phyloP scores from a whole-genome alignment of 1,140 invertebrate genomes.

The Delia radicum region DNA sequence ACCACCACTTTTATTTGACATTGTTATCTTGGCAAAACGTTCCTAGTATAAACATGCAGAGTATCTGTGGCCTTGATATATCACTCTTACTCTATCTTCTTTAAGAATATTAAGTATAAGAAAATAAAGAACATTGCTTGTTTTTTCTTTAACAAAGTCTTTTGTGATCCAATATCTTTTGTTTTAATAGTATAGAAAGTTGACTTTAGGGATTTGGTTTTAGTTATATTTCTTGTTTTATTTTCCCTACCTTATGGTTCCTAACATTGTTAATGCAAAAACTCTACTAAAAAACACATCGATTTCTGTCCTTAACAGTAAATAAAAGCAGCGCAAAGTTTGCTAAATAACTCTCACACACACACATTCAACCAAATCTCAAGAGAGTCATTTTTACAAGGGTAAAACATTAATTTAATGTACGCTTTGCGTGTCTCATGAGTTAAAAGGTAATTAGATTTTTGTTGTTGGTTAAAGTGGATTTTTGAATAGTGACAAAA shows the following conservation, averaged over 20 bases:
- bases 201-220: background rate
- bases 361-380: background rate
- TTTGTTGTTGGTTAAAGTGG: background rate
- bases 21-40: background rate
- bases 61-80: background rate
- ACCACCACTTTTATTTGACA: background rate
- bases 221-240: background rate
- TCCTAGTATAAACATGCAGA: background rate
- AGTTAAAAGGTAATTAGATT: constrained; percentile 2
- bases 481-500: background rate
- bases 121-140: background rate
- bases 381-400: background rate
- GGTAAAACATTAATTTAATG: background rate
- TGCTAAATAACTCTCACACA: background rate
- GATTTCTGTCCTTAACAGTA: background rate
- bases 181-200: background rate
- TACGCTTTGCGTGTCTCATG: constrained; percentile 1
- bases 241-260: background rate
- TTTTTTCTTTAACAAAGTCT: background rate
- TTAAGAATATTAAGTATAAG: background rate
- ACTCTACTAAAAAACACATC: background rate
- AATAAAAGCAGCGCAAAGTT: background rate
- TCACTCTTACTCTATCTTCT: background rate
- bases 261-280: background rate
- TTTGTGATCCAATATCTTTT: background rate